Percentiles rank a stretch among this genome's conserved stretches.
Conservation (phyloP, 2,113 vertebrate genomes). For the Labeo catla region DNA sequence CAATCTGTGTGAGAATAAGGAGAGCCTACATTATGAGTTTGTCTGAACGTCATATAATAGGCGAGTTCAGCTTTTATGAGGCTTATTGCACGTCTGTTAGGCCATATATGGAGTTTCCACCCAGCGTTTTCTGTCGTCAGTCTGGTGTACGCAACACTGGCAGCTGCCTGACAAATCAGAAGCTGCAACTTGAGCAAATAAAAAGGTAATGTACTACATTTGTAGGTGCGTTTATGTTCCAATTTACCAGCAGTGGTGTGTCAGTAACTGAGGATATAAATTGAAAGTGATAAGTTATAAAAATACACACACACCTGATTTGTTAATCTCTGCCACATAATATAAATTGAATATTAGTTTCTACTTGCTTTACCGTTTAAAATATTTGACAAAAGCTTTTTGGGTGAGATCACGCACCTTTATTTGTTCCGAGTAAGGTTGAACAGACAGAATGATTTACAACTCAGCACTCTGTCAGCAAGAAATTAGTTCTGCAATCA, state of each 20-base stretch:
- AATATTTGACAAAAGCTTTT: background rate
- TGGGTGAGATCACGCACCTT: background rate
- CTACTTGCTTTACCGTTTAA: background rate
- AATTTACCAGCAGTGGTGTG: background rate
- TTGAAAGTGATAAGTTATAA: too few species aligned
- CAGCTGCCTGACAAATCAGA: background rate
- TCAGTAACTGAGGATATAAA: background rate
- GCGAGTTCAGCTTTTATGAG: background rate
- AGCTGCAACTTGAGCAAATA: background rate
- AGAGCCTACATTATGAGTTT: background rate
- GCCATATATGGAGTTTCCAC: conserved; percentile 3
- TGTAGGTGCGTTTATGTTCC: background rate
- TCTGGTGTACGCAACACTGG: background rate
- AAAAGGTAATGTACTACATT: background rate
- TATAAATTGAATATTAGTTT: background rate
- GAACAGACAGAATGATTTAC: background rate
- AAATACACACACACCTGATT: too few species aligned
- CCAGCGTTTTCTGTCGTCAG: background rate
- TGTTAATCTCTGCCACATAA: too few species aligned
- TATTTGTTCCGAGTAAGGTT: background rate
- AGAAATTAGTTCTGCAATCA: background rate
- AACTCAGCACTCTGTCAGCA: background rate
- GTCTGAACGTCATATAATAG: background rate
- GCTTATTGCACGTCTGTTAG: background rate
- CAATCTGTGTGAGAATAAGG: background rate